Evolutionary conservation across 2,888 invertebrate genomes (phyloP).

Genomic region (Tiliacea citrago): DNA sequence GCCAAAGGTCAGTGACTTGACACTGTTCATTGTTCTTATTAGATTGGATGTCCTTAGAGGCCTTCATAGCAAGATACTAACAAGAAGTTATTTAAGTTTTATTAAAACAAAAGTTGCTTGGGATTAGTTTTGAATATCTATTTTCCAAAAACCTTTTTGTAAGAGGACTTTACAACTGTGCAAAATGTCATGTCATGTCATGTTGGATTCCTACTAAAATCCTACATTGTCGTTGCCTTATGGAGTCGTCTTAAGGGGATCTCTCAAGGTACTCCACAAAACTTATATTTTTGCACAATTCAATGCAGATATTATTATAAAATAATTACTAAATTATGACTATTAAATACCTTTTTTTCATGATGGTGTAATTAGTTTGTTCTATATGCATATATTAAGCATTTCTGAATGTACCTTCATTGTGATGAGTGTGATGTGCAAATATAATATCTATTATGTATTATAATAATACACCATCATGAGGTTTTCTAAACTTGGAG

Average conservation of each 20-base stretch:
- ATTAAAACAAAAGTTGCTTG: background rate
- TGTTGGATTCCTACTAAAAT: background rate
- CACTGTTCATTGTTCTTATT: constrained; percentile 41
- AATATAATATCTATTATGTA: no score
- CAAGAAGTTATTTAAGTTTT: background rate
- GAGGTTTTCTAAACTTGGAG: no score
- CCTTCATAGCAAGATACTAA: constrained; percentile 1
- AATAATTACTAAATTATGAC: background rate
- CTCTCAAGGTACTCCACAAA: no score
- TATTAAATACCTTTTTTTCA: background rate
- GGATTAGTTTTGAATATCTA: no score
- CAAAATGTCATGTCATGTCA: background rate
- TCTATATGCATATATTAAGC: no score
- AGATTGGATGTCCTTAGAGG: constrained; percentile 13
- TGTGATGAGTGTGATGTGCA: no score
- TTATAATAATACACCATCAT: no score
- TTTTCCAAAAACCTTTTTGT: background rate
- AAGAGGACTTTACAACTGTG: background rate
- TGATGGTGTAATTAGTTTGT: no score
- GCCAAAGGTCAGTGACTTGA: constrained; percentile 51
- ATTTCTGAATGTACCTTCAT: no score
- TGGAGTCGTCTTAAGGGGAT: background rate
- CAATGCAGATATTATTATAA: no score
- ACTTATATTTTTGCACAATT: background rate
- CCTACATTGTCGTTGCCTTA: background rate